These are phyloP conservation scores for Malachius bipustulatus DNA, from an alignment of 2,888 invertebrate genomes.

Conservation along the genomic window DNA sequence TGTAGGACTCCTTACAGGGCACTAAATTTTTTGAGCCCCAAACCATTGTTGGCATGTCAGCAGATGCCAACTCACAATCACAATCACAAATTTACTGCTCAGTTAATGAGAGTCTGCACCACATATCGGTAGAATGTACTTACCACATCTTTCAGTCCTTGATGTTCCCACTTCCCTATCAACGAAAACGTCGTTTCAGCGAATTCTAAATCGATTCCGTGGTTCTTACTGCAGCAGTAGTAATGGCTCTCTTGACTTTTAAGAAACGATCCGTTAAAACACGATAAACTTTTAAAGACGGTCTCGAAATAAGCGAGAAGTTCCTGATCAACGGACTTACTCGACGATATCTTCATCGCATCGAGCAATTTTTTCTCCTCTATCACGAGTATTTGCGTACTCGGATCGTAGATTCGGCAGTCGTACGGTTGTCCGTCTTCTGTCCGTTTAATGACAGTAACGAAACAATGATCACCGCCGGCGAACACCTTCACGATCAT, in stretches of 20 bases:
- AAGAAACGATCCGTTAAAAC: constrained; percentile 83
- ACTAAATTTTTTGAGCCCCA: too few relatives aligned
- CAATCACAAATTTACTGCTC: too few relatives aligned
- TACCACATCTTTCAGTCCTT: constrained; percentile 58
- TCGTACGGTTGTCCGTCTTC: constrained; percentile 45
- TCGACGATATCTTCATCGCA: constrained; percentile 49
- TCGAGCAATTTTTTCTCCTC: constrained; percentile 45
- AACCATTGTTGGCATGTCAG: too few relatives aligned
- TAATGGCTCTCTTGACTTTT: constrained; percentile 54
- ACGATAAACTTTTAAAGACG: constrained; percentile 73
- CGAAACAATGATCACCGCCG: constrained; percentile 84
- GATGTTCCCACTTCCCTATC: constrained; percentile 59
- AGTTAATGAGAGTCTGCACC: too few relatives aligned
- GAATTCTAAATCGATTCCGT: constrained; percentile 62
- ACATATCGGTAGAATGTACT: constrained; percentile 26
- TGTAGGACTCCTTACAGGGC: too few relatives aligned
- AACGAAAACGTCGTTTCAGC: constrained; percentile 57
- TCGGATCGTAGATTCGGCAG: constrained; percentile 44
- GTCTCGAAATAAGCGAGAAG: constrained; percentile 61
- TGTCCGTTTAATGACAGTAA: constrained; percentile 44
- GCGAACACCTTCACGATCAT: constrained; percentile 33
- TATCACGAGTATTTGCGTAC: constrained; percentile 56
- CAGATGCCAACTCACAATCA: too few relatives aligned
- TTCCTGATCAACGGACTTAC: constrained; percentile 57
- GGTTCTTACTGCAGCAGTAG: constrained; percentile 68